Base-by-base conservation (phyloP, 2,888 invertebrate genomes). In the Argyra leucocephala region DNA sequence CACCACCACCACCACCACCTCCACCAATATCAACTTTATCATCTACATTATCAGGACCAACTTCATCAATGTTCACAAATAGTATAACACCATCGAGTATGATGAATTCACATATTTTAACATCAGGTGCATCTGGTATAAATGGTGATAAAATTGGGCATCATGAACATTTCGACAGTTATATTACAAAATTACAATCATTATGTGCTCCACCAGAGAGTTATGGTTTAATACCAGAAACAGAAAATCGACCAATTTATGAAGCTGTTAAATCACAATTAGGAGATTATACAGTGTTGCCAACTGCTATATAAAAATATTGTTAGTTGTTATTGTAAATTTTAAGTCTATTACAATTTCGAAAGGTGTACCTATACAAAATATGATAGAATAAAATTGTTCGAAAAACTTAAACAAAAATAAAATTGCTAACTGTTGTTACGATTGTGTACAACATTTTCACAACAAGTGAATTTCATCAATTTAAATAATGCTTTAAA, bases 131-230 rank as follows among this genome's bases (percentile, higher is more conserved):
- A 18, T 12, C 15, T 18, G 2, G 3, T 48, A 5, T n/a, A 6
- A 48, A 18, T 18, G 37, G 36, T 12, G 82, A 63, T 76, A 81
- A 70, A 75, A 77, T 82, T 18, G 65, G 65, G 68, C 87, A 87
- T 60, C 91, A 90, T 76, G 94, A 94, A 76, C 93, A 93, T 81
- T 93, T 96, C 80, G 94, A 95, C 82, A 91, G 90, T 71, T 95
- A 94, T 81, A 86, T 96, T 74, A 91, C 90, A 71, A 94, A 93
- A 78, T 84, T 96, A 71, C 95, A 95, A 77, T 93, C 92, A 57
- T 84, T 95, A 65, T 95, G 94, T 82, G 88, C 89, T 5, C 90
- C 91, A 23, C 76, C 79, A 37, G 90, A 90, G 73, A 89, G 89
- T 64, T 90, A 90, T 73, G 89, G 89, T 64, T 88, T 91, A 80